These are phyloP conservation scores for Meriones unguiculatus DNA, from an alignment of 2,113 vertebrate genomes.

Conservation along the genomic window DNA sequence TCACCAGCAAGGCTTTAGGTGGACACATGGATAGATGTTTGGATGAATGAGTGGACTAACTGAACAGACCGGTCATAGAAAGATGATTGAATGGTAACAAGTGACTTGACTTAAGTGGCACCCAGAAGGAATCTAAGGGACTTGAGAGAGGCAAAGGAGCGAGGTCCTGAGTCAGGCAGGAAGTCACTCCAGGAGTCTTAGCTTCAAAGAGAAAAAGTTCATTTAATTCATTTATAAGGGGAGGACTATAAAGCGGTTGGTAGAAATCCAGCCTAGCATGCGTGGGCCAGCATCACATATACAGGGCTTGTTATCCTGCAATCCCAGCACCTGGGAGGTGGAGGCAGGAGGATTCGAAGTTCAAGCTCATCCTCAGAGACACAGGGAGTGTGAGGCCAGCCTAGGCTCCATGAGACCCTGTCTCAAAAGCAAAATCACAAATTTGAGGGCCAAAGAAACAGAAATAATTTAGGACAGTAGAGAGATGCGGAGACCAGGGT, in stretches of 20 bases:
- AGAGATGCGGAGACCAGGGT: neutral
- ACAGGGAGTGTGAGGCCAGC: neutral
- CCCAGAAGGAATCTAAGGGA: neutral
- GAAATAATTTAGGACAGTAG: neutral
- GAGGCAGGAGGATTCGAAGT: neutral
- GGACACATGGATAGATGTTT: neutral
- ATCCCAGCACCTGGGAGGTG: neutral
- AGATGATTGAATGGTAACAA: neutral
- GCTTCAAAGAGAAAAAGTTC: neutral
- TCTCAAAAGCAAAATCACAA: neutral
- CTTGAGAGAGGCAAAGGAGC: neutral
- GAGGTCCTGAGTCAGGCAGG: neutral
- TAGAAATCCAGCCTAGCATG: neutral
- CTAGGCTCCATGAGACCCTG: neutral
- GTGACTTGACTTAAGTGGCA: neutral
- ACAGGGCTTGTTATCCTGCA: neutral
- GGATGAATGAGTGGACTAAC: too few relatives aligned
- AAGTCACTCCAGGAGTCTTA: neutral
- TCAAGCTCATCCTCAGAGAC: neutral
- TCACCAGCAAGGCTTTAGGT: neutral
- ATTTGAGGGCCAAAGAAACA: neutral
- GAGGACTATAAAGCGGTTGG: neutral
- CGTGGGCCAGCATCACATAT: neutral
- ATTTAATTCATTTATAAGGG: neutral
- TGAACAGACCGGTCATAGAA: too few relatives aligned